Evolutionary conservation across 1,140 invertebrate genomes (phyloP).

Genomic region (Diachasmimorpha longicaudata): DNA sequence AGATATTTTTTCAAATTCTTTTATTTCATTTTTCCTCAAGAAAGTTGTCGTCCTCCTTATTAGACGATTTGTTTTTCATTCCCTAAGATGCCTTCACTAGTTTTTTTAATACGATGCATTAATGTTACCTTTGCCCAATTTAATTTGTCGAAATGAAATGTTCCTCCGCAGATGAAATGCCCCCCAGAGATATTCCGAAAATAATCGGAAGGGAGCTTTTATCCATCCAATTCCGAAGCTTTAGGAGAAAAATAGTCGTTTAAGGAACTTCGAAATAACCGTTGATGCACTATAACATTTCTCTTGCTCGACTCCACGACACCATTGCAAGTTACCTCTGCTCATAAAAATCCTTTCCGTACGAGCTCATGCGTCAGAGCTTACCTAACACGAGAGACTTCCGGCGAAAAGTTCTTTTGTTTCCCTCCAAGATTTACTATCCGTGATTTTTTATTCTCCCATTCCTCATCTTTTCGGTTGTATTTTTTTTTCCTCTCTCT

Average conservation of each 20-base stretch:
- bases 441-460: not conserved
- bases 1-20: too few relatives aligned
- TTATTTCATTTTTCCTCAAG: too few relatives aligned
- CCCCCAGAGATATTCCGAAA: too few relatives aligned
- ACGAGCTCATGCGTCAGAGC: not conserved
- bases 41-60: too few relatives aligned
- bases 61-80: too few relatives aligned
- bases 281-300: not conserved
- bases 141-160: too few relatives aligned
- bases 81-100: too few relatives aligned
- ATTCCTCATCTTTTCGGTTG: not conserved
- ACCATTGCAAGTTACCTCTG: conserved; percentile 7
- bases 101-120: too few relatives aligned
- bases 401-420: not conserved
- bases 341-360: not conserved
- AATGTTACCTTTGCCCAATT: too few relatives aligned
- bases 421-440: not conserved
- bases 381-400: conserved; percentile 12
- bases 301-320: not conserved
- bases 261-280: not conserved
- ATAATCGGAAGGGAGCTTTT: too few relatives aligned
- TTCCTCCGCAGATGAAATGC: too few relatives aligned
- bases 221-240: too few relatives aligned
- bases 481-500: not conserved
- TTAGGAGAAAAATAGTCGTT: not conserved